Percentiles rank a stretch among this genome's conserved stretches.
Conservation (phyloP, 2,113 vertebrate genomes). For the Miniopterus natalensis region DNA sequence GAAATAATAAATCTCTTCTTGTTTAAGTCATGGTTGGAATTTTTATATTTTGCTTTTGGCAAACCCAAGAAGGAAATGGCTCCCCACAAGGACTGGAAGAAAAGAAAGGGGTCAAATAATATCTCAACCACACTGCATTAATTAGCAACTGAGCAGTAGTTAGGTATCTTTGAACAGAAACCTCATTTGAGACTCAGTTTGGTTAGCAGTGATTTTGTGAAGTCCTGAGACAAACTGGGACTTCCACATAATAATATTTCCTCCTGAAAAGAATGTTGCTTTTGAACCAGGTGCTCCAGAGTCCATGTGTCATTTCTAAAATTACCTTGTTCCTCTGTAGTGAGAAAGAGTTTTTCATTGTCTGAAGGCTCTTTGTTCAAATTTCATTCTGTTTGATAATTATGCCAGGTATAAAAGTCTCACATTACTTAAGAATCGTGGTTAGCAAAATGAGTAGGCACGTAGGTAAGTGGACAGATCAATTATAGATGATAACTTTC, state of each 20-base stretch:
- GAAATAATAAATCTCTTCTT: not conserved
- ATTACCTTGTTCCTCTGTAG: not conserved
- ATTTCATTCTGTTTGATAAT: constrained; percentile 39
- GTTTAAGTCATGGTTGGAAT: not conserved
- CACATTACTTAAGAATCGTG: not conserved
- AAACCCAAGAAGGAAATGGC: not conserved
- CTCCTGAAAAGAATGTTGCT: not conserved
- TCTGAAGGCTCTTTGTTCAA: not conserved
- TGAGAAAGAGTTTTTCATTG: not conserved
- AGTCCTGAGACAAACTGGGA: not conserved
- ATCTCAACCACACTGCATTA: not conserved
- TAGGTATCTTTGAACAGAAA: not conserved
- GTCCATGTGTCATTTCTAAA: not conserved
- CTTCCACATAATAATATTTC: not conserved
- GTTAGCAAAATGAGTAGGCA: not conserved
- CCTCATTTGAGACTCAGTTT: not conserved
- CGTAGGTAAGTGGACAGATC: not conserved
- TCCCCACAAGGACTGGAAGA: not conserved
- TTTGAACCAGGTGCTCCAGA: not conserved
- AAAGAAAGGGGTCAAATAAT: not conserved
- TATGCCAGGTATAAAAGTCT: not conserved
- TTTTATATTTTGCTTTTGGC: not conserved
- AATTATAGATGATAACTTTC: not conserved
- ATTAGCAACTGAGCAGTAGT: not conserved
- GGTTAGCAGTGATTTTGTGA: not conserved